A percentile compares a stretch with the other conserved stretches of the same genome.
These are phyloP conservation scores for Andrena trimmerana DNA, from an alignment of 2,888 invertebrate species.

Conservation along the genomic window DNA sequence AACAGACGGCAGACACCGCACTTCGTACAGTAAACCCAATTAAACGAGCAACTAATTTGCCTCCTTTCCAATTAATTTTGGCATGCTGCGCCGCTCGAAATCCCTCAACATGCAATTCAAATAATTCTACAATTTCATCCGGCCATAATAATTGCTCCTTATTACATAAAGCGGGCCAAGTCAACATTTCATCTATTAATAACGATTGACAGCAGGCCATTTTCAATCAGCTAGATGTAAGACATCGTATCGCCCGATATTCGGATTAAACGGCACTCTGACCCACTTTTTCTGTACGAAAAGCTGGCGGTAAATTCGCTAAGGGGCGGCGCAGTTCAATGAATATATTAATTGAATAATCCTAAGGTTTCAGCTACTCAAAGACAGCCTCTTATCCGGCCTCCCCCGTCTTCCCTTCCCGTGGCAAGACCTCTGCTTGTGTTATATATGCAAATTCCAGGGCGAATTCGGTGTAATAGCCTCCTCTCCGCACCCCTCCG, in stretches of 20 bases:
- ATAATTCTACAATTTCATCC: conserved; percentile 4
- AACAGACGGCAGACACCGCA: too few relatives aligned
- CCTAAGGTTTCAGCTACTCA: conserved; percentile 71
- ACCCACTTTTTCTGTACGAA: conserved; percentile 16
- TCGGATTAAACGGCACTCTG: conserved; percentile 1
- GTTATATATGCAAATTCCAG: conserved; percentile 78
- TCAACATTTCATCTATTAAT: conserved; percentile 11
- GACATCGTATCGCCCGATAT: conserved; percentile 5
- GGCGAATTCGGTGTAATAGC: conserved; percentile 73
- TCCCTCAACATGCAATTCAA: conserved; percentile 12
- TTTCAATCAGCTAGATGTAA: conserved; percentile 27
- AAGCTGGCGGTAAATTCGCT: conserved; percentile 4
- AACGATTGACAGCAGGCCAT: conserved; percentile 3
- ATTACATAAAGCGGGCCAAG: not conserved
- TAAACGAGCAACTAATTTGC: not conserved
- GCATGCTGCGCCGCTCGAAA: not conserved
- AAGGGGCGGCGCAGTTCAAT: conserved; percentile 58
- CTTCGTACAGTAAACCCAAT: too few relatives aligned
- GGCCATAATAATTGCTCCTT: not conserved
- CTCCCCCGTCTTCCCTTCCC: conserved; percentile 20
- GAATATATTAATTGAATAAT: conserved; percentile 78
- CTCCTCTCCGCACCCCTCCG: conserved; percentile 38
- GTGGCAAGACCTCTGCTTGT: conserved; percentile 48
- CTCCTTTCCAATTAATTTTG: not conserved
- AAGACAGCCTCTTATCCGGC: conserved; percentile 72